Evolutionary conservation across 2,888 invertebrate species (phyloP).

Genomic region (Perdita meconis): DNA sequence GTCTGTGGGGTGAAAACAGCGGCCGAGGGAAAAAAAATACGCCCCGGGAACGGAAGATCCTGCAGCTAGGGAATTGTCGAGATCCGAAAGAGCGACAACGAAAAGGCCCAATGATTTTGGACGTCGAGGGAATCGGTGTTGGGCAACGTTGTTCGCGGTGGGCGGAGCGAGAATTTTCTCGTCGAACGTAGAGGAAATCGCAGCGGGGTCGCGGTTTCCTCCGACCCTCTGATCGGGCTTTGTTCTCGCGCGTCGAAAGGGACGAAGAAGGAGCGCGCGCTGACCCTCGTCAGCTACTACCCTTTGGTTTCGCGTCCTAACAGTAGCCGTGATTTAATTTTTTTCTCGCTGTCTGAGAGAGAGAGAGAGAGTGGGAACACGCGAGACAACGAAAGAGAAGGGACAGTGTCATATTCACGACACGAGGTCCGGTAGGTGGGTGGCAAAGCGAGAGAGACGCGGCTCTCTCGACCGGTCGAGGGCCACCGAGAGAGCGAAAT

Average conservation of each 20-base stretch:
- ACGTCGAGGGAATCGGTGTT: conserved; percentile 8
- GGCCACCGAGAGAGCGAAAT: conserved; percentile 63
- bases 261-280: conserved; percentile 42
- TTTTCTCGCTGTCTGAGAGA: conserved; percentile 46
- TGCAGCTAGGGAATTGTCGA: not conserved
- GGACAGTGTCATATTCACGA: conserved; percentile 68
- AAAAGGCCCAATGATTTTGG: not conserved
- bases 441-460: conserved; percentile 38
- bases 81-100: not conserved
- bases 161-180: not conserved
- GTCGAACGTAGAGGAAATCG: conserved; percentile 4
- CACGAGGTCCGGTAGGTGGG: conserved; percentile 43
- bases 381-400: not conserved
- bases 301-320: conserved; percentile 67
- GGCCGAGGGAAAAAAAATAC: conserved; percentile 49
- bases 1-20: conserved; percentile 34
- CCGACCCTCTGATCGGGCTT: conserved; percentile 20
- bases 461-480: conserved; percentile 32
- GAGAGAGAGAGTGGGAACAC: conserved; percentile 12
- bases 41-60: conserved; percentile 16
- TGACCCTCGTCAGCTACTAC: conserved; percentile 58
- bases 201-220: conserved; percentile 37
- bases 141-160: not conserved
- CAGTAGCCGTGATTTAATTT: conserved; percentile 70
- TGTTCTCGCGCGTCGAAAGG: conserved; percentile 41